phyloP scores from a whole-genome alignment of 2,113 vertebrate species.

The Choloepus hoffmanni region DNA sequence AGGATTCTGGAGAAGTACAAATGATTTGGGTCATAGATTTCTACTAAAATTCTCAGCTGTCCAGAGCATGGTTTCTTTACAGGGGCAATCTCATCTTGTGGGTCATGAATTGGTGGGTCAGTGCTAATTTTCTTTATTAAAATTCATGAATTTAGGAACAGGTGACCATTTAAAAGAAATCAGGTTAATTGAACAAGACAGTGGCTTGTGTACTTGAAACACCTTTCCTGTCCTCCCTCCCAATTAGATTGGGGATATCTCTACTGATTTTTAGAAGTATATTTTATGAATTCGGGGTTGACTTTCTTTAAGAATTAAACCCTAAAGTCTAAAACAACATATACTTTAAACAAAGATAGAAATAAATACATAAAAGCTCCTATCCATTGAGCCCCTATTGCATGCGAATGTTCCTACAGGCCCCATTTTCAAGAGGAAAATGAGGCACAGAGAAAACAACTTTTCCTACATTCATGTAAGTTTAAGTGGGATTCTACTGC shows the following conservation, averaged over 20 bases:
- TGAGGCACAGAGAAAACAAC: conserved; percentile 34
- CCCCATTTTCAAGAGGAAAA: neutral
- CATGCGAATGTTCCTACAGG: neutral
- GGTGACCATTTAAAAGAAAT: conserved; percentile 19
- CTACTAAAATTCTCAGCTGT: neutral
- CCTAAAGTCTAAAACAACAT: conserved; percentile 9
- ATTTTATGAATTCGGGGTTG: conserved; percentile 14
- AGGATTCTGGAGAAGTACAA: neutral
- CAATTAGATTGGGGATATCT: neutral
- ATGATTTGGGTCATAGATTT: neutral
- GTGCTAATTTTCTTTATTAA: conserved; percentile 17
- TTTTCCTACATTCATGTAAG: neutral
- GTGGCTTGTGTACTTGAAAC: neutral
- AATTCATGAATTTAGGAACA: conserved; percentile 53
- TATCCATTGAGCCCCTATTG: neutral
- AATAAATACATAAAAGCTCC: neutral
- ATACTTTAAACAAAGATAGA: conserved; percentile 4
- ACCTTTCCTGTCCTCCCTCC: neutral
- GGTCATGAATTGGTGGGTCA: neutral
- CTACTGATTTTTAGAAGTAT: conserved; percentile 31
- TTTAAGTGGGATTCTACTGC: neutral
- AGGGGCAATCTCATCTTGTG: neutral
- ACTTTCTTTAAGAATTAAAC: conserved; percentile 44
- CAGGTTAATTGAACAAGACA: conserved; percentile 55
- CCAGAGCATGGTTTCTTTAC: conserved; percentile 17